Evolutionary conservation across 1,140 invertebrate species (phyloP), one percentile per base, ranked within the genome.

Genomic region (Drosophila ercepeae): DNA sequence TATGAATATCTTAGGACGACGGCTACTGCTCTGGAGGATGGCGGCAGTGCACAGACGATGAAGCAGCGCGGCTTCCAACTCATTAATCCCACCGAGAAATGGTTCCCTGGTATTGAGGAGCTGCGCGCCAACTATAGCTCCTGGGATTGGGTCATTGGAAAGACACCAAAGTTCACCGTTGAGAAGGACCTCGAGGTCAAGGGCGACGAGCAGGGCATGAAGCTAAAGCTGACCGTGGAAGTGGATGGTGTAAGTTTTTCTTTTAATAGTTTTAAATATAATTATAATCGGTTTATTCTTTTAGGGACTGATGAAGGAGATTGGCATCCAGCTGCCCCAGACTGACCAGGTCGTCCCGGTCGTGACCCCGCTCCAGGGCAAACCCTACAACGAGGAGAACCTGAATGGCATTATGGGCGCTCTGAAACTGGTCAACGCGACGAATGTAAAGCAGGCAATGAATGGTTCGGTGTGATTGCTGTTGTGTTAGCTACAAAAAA

Each of bases 131-230:
- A 95, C 60, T 94, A 97, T 19, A 88, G 92, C 61, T 95, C 94
- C 11, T 98, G 97, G 97, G 94, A 97, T 46, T 98, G 97, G 97
- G 94, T 94, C 50, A 97, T 94, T 91, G 97, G 96, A n/a, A 95
- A 94, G 89, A 97, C 97, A 1, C 97, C 97, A 0, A 94, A 94
- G 77, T 99, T 98, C 91, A 94, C 93, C 0, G 93, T 97, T 4
- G 77, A 91, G 42, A 91, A 91, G 27, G 89, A 91, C 3, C 46
- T 91, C 16, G 71, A 82, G 59, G 64, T 91, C 4, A 91, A 91
- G 55, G 76, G 73, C 11, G 67, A 91, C 19, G 75, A 89, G 7
- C 63, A 58, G 14, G 78, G 78, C 36, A 74, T 89, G 70, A 90
- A 89, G 27, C 57, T 91, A 3, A 82, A 89, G 45, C 55, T 91